Evolutionary conservation across 2,113 vertebrate genomes (phyloP).

Genomic region (Sphyrna mokarran): DNA sequence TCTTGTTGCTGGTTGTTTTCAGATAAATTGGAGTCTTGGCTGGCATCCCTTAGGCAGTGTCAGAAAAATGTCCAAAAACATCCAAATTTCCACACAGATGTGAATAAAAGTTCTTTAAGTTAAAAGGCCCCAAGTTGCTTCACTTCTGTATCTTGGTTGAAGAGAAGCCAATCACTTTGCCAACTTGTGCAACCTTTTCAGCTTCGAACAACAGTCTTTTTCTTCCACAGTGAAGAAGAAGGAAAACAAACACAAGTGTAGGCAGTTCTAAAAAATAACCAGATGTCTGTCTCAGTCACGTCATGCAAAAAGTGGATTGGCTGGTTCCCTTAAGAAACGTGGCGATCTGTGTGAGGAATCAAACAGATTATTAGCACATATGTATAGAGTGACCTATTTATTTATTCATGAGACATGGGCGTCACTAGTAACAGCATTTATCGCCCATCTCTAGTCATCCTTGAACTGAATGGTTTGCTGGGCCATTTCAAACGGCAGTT

Average conservation of each 20-base stretch:
- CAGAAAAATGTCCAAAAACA: constrained; percentile 39
- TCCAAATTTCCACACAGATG: neutral
- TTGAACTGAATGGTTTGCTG: too few relatives aligned
- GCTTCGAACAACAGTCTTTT: neutral
- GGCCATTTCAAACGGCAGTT: too few relatives aligned
- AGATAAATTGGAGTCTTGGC: constrained; percentile 96
- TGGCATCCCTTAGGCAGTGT: constrained; percentile 68
- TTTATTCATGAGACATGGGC: too few relatives aligned
- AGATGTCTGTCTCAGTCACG: neutral
- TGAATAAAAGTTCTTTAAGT: neutral
- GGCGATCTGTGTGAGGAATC: constrained; percentile 50
- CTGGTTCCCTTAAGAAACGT: constrained; percentile 38
- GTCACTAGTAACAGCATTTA: too few relatives aligned
- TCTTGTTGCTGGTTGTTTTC: constrained; percentile 84
- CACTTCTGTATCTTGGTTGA: neutral
- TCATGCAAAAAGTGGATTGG: neutral
- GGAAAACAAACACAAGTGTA: neutral
- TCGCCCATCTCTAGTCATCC: too few relatives aligned
- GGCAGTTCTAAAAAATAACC: neutral
- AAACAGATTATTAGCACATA: constrained; percentile 43
- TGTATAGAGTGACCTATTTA: constrained; percentile 5
- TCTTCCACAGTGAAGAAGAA: neutral
- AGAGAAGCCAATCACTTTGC: neutral
- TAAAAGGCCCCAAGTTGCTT: neutral
- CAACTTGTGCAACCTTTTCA: neutral